Evolutionary conservation across 2,888 invertebrate species (phyloP).

Genomic region (Noctua comes): DNA sequence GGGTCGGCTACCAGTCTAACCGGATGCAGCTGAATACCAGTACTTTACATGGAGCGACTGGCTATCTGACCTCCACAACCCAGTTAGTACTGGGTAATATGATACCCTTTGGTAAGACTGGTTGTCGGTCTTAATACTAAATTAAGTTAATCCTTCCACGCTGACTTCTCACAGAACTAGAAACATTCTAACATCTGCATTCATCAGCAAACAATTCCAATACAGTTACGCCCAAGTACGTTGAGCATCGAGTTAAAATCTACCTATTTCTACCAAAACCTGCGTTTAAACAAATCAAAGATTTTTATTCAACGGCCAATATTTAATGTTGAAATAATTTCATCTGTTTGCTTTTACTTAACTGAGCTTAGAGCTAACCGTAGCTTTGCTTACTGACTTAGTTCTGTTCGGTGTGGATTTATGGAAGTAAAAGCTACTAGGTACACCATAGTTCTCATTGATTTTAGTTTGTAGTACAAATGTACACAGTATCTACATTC

Average conservation of each 20-base stretch:
- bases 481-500: neutral
- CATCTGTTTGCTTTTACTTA: slow-evolving; percentile 19
- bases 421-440: neutral
- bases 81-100: too few species aligned
- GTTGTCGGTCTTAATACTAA: neutral
- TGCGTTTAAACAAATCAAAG: neutral
- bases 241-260: neutral
- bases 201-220: neutral
- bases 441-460: neutral
- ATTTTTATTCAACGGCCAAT: neutral
- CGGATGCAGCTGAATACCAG: too few species aligned
- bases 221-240: neutral
- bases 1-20: too few species aligned
- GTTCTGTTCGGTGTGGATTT: neutral
- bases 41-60: too few species aligned
- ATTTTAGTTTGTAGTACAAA: neutral
- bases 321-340: neutral
- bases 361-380: slow-evolving; percentile 3
- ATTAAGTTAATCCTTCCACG: neutral
- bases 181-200: neutral
- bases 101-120: too few species aligned
- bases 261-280: neutral
- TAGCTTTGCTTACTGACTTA: neutral
- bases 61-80: too few species aligned
- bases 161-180: neutral